These are phyloP conservation scores for Pseudomugil gertrudae DNA, from an alignment of 2,797 vertebrate genomes.

Conservation along the genomic window DNA sequence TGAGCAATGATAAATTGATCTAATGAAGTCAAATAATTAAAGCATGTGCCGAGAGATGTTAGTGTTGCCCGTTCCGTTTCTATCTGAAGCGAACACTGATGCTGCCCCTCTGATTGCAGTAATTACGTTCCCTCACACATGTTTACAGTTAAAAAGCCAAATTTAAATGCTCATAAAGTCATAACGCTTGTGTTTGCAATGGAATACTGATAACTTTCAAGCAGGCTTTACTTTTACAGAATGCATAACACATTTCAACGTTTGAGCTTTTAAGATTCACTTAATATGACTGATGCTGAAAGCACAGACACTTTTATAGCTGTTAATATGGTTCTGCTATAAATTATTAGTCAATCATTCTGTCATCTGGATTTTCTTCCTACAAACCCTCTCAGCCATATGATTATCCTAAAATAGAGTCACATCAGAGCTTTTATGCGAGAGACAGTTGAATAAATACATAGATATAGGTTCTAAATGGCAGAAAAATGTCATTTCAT, in stretches of 20 bases:
- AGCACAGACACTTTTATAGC: neutral
- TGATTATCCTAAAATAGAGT: neutral
- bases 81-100: neutral
- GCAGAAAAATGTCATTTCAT: neutral
- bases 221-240: neutral
- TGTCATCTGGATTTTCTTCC: constrained; percentile 27
- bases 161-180: neutral
- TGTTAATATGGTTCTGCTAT: constrained; percentile 9
- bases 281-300: constrained; percentile 27
- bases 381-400: constrained; percentile 2
- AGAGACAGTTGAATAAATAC: neutral
- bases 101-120: neutral
- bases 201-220: constrained; percentile 6
- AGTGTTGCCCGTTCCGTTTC: neutral
- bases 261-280: constrained; percentile 13
- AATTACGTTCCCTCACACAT: neutral
- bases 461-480: neutral
- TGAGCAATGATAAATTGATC: constrained; percentile 5
- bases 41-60: neutral
- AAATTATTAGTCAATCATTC: constrained; percentile 37
- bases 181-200: neutral
- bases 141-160: neutral
- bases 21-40: constrained; percentile 1
- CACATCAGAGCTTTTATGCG: neutral
- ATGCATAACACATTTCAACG: constrained; percentile 10